Evolutionary conservation across 2,113 vertebrate genomes (phyloP).

Genomic region (Pipa parva): DNA sequence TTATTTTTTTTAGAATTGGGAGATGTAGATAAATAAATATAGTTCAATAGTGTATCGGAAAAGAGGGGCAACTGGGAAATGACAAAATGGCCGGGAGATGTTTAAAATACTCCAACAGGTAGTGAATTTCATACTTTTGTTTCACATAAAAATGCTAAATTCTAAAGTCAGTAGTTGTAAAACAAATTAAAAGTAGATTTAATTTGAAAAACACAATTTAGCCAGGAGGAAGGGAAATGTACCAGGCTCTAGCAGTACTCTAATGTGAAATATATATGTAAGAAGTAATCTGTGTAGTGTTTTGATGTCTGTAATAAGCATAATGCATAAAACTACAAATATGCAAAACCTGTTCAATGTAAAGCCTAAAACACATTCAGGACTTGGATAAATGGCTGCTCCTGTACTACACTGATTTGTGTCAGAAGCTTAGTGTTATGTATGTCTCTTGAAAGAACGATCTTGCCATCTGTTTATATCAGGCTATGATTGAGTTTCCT

Average conservation of each 20-base stretch:
- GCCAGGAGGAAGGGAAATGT: conserved; percentile 21
- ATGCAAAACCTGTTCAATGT: neutral
- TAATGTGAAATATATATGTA: conserved; percentile 3
- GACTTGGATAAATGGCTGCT: conserved; percentile 30
- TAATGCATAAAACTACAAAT: neutral
- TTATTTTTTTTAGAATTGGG: too few relatives aligned
- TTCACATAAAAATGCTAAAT: conserved; percentile 45
- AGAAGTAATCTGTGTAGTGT: neutral
- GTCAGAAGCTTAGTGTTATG: neutral
- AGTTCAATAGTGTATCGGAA: too few relatives aligned
- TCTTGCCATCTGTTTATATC: conserved; percentile 38
- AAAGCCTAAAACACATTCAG: neutral
- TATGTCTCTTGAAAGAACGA: conserved; percentile 19
- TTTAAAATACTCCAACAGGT: too few relatives aligned
- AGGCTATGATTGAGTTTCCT: conserved; percentile 27
- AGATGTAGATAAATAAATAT: too few relatives aligned
- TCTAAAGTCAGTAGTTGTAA: conserved; percentile 2
- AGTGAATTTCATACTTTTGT: too few relatives aligned
- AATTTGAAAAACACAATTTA: neutral
- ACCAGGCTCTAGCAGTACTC: conserved; percentile 18
- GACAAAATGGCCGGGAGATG: too few relatives aligned
- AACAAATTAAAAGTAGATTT: neutral
- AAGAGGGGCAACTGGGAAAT: too few relatives aligned
- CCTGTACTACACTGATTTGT: conserved; percentile 9
- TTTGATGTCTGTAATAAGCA: neutral